A percentile compares a stretch with the other conserved stretches of the same genome.
Evolutionary conservation across 2,797 vertebrate genomes (phyloP).

Genomic region (Falco cherrug): DNA sequence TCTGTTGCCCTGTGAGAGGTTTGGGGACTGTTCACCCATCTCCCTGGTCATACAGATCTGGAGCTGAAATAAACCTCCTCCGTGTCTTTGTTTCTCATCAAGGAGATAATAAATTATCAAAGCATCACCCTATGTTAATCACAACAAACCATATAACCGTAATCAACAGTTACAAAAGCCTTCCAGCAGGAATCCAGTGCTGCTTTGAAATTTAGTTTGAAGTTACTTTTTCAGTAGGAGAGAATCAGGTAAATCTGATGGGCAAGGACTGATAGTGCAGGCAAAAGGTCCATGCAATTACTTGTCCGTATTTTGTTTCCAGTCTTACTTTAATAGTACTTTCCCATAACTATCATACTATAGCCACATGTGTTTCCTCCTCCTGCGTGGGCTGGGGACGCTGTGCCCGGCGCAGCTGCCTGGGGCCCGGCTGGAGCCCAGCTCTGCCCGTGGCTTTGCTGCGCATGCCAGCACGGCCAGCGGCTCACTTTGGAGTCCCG

Average conservation of each 20-base stretch:
- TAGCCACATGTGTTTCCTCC: neutral
- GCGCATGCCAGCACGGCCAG: accelerated
- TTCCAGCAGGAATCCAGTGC: neutral
- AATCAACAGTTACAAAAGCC: neutral
- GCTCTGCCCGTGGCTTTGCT: neutral
- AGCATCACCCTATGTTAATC: neutral
- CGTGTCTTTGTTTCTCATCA: neutral
- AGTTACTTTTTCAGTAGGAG: neutral
- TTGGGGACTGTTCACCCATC: neutral
- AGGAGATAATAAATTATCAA: neutral
- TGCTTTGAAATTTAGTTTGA: neutral
- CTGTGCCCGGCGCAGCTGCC: neutral
- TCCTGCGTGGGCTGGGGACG: neutral
- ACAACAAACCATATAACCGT: neutral
- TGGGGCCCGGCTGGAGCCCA: neutral
- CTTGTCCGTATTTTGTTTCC: neutral
- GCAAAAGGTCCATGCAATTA: neutral
- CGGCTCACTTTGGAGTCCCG: neutral
- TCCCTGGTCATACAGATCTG: neutral
- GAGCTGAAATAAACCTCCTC: neutral
- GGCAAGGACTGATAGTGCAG: neutral
- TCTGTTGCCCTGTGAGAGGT: neutral
- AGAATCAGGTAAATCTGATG: neutral
- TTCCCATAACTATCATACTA: neutral
- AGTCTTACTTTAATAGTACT: neutral